phyloP scores from a whole-genome alignment of 2,113 vertebrate species.

The Xenopus laevis region DNA sequence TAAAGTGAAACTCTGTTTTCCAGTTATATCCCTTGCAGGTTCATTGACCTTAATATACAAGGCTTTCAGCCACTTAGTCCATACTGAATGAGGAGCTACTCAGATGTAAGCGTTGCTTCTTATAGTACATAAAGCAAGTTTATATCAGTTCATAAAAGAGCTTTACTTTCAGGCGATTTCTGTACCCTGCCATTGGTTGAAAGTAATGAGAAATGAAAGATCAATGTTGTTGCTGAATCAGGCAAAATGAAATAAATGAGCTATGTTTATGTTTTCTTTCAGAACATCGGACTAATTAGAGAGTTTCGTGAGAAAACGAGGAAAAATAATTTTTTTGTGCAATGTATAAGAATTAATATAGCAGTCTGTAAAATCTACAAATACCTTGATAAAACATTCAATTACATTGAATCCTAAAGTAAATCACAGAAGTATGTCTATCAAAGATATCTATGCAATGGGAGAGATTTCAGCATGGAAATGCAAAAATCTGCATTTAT shows the following conservation, averaged over 20 bases:
- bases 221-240: slow-evolving; percentile 1
- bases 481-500: too few species aligned
- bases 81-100: slow-evolving; percentile 8
- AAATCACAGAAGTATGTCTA: too few species aligned
- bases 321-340: too few species aligned
- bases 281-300: background rate
- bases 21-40: slow-evolving; percentile 13
- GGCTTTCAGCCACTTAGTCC: background rate
- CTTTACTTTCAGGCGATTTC: too few species aligned
- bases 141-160: background rate
- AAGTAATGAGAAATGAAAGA: background rate
- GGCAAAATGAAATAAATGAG: background rate
- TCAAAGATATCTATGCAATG: too few species aligned
- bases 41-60: slow-evolving; percentile 20
- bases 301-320: too few species aligned
- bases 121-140: slow-evolving; percentile 18
- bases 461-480: too few species aligned
- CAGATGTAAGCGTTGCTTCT: background rate
- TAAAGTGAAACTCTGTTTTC: slow-evolving; percentile 10
- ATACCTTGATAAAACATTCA: too few species aligned
- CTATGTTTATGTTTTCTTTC: background rate
- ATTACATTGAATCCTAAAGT: too few species aligned
- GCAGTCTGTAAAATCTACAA: too few species aligned
- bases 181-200: background rate
- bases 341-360: too few species aligned